Evolutionary conservation across 2,797 vertebrate genomes (phyloP).

Genomic region (Sebastes alutus): DNA sequence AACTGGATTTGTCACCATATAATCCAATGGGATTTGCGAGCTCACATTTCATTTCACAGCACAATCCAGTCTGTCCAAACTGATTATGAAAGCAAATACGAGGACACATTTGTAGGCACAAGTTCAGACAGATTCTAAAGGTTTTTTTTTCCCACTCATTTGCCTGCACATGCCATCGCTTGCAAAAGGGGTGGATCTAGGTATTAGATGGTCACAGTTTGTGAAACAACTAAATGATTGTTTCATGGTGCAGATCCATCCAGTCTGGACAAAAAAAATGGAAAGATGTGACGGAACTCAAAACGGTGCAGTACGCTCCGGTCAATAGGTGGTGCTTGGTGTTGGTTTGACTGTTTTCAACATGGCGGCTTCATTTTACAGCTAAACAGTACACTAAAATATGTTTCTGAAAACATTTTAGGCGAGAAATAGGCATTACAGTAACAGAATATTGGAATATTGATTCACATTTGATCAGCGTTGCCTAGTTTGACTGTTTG

Average conservation of each 20-base stretch:
- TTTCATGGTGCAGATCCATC: background rate
- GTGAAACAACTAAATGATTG: background rate
- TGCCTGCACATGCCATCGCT: background rate
- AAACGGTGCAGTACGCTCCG: too few species aligned
- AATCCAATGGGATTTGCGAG: conserved; percentile 59
- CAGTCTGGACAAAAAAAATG: too few species aligned
- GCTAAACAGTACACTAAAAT: background rate
- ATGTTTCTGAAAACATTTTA: background rate
- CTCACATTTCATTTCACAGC: conserved; percentile 59
- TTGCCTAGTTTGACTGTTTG: too few species aligned
- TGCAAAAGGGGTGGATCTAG: background rate
- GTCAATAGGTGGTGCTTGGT: too few species aligned
- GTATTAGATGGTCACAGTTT: background rate
- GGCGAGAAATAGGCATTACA: too few species aligned
- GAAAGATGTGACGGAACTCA: too few species aligned
- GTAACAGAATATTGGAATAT: too few species aligned
- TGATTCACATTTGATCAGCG: too few species aligned
- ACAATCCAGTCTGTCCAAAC: conserved; percentile 47
- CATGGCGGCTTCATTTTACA: too few species aligned
- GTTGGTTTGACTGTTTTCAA: too few species aligned
- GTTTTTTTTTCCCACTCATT: background rate
- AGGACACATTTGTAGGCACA: conserved; percentile 22
- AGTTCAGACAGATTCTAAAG: conserved; percentile 17
- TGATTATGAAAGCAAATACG: conserved; percentile 57
- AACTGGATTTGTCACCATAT: conserved; percentile 52